phyloP scores from a whole-genome alignment of 2,113 vertebrate species.

The Coregonus clupeaformis region DNA sequence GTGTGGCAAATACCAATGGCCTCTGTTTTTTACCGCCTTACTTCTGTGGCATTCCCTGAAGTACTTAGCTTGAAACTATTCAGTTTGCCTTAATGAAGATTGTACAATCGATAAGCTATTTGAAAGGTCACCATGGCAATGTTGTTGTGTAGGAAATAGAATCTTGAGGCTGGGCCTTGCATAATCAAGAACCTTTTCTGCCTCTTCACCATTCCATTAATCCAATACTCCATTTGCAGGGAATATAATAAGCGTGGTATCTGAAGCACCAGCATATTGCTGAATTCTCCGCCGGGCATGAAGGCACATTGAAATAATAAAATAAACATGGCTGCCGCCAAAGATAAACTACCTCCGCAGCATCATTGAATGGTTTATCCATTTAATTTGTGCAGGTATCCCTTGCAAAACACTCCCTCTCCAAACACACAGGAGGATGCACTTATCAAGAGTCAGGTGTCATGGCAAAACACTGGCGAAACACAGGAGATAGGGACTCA shows the following conservation, averaged over 20 bases:
- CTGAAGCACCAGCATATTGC: not conserved
- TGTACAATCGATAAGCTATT: not conserved
- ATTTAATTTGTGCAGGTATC: conserved; percentile 52
- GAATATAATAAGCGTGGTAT: not conserved
- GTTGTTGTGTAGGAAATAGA: not conserved
- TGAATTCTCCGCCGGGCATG: conserved; percentile 28
- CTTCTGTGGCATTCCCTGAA: not conserved
- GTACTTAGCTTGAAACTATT: too few species aligned
- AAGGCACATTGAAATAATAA: conserved; percentile 42
- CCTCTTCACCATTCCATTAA: not conserved
- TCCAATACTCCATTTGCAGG: not conserved
- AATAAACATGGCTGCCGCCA: conserved; percentile 13
- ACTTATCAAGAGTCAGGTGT: conserved; percentile 70
- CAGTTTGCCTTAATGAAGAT: too few species aligned
- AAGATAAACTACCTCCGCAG: conserved; percentile 43
- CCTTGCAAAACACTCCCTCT: conserved; percentile 39
- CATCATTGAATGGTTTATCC: conserved; percentile 24
- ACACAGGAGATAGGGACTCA: conserved; percentile 59
- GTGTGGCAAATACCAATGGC: conserved; percentile 8
- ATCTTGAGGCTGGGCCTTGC: not conserved
- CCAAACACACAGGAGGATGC: conserved; percentile 35
- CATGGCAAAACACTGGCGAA: conserved; percentile 60
- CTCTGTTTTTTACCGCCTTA: not conserved
- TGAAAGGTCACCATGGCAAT: not conserved
- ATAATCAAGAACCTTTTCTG: not conserved